These are phyloP conservation scores for Siderastrea radians DNA, from an alignment of 92 coral and sea anemone genomes.

Conservation along the genomic window DNA sequence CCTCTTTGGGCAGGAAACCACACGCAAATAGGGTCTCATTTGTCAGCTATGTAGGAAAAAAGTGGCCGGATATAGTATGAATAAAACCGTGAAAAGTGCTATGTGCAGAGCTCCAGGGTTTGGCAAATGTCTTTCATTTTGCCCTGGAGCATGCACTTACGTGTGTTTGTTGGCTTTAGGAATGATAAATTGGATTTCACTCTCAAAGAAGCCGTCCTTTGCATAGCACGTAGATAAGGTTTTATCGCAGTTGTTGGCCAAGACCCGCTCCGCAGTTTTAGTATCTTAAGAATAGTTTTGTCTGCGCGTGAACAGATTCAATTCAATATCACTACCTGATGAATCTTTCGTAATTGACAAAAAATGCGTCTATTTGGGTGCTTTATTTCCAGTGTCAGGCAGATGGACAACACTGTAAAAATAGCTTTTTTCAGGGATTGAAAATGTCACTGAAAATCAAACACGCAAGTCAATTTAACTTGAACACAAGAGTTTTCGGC, in stretches of 20 bases:
- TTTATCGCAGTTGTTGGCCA: neutral
- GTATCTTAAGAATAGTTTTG: neutral
- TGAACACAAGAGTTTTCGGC: neutral
- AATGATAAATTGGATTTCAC: constrained; percentile 24
- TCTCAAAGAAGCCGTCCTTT: constrained; percentile 27
- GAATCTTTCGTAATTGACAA: neutral
- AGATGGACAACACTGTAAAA: neutral
- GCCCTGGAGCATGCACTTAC: neutral
- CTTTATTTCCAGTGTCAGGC: neutral
- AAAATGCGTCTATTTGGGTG: neutral
- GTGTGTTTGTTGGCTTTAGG: constrained; percentile 18
- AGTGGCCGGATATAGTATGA: constrained; percentile 21
- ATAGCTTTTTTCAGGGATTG: neutral
- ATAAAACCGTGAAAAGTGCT: neutral
- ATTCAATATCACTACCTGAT: neutral
- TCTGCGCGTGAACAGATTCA: neutral
- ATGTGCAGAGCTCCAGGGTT: neutral
- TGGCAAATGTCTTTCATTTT: constrained; percentile 1
- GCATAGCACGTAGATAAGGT: neutral
- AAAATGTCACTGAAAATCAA: constrained; percentile 15
- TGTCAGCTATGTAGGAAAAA: neutral
- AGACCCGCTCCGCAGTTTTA: neutral
- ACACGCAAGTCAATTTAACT: neutral
- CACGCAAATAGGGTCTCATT: neutral
- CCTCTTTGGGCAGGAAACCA: constrained; percentile 15